phyloP scores from a whole-genome alignment of 1,140 invertebrate genomes.

The Colletes latitarsis region DNA sequence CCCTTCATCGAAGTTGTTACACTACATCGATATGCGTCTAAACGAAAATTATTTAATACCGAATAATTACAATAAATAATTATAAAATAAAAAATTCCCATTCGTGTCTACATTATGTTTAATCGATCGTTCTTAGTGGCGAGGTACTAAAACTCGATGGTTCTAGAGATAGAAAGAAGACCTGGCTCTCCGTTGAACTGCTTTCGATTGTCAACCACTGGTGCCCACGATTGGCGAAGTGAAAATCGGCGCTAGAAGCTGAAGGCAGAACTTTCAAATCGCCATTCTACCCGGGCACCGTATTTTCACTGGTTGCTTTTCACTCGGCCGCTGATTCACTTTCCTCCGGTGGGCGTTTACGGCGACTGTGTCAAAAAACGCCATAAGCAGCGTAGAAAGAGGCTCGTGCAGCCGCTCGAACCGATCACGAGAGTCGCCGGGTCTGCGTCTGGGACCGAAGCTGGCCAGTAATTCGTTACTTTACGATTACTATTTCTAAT shows the following conservation, averaged over 20 bases:
- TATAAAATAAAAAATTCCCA: too few relatives aligned
- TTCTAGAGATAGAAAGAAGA: neutral
- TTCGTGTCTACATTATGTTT: too few relatives aligned
- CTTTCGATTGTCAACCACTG: slow-evolving; percentile 49
- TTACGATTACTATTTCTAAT: too few relatives aligned
- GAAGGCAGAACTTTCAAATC: slow-evolving; percentile 64
- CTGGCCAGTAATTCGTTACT: too few relatives aligned
- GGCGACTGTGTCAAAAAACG: slow-evolving; percentile 29
- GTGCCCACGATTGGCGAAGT: slow-evolving; percentile 36
- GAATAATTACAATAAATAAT: too few relatives aligned
- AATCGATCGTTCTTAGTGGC: too few relatives aligned
- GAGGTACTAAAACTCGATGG: too few relatives aligned
- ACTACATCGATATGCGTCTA: too few relatives aligned
- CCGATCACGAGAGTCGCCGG: neutral
- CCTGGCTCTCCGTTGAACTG: neutral
- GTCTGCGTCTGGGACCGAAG: too few relatives aligned
- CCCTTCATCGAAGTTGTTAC: too few relatives aligned
- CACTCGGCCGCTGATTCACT: slow-evolving; percentile 61
- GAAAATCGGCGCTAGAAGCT: slow-evolving; percentile 61
- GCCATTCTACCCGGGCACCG: slow-evolving; percentile 55
- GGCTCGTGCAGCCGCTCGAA: neutral
- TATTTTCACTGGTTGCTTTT: slow-evolving; percentile 46
- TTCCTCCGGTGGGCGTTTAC: slow-evolving; percentile 60
- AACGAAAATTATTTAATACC: too few relatives aligned
- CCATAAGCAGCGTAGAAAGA: slow-evolving; percentile 10